Conservation (phyloP, 2,797 vertebrate species). For the Propithecus perrieri region DNA sequence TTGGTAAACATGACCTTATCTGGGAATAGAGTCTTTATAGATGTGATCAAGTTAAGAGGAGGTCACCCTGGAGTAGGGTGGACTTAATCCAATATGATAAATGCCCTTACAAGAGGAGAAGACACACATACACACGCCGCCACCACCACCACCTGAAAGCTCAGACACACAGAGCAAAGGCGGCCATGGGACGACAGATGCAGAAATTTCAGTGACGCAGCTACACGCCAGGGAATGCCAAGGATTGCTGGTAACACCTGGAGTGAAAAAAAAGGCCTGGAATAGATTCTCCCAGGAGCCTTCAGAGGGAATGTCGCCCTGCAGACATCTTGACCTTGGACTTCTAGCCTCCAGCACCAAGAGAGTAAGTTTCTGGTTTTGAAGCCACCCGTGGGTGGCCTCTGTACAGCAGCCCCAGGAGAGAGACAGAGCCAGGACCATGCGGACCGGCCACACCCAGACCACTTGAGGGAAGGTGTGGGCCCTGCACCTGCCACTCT, state of each 20-base stretch:
- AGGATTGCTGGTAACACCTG: not conserved
- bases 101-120: not conserved
- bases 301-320: accelerated
- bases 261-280: too few relatives aligned
- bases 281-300: accelerated
- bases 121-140: not conserved
- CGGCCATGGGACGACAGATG: accelerated
- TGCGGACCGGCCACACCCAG: too few relatives aligned
- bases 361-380: not conserved
- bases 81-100: not conserved
- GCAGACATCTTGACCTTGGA: not conserved
- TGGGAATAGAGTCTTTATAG: not conserved
- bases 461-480: not conserved
- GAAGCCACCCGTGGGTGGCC: not conserved
- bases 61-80: not conserved
- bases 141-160: not conserved
- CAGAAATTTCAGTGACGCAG: accelerated
- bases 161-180: not conserved
- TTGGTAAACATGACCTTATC: not conserved
- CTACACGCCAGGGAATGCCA: not conserved
- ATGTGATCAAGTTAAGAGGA: not conserved
- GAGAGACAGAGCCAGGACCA: not conserved
- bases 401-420: not conserved
- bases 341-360: not conserved
- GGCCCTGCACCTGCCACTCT: not conserved